Evolutionary conservation across 1,140 invertebrate species (phyloP).

Genomic region (Procambarus virginalis): DNA sequence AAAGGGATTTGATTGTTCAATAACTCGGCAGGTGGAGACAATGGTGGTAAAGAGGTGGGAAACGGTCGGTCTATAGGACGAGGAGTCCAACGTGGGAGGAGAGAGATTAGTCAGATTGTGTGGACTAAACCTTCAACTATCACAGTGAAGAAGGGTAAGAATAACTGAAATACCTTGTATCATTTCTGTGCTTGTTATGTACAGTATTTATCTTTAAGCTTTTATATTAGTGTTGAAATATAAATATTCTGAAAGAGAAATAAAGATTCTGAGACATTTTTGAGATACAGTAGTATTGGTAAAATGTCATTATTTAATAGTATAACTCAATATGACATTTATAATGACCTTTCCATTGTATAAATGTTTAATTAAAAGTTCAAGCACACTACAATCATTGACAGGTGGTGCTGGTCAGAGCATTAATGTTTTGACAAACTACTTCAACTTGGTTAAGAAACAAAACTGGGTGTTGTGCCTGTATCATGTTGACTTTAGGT

Average conservation of each 20-base stretch:
- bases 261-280: too few relatives aligned
- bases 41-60: not conserved
- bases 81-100: conserved; percentile 21
- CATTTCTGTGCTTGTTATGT: too few relatives aligned
- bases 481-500: conserved; percentile 44
- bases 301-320: not conserved
- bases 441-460: conserved; percentile 3
- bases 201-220: too few relatives aligned
- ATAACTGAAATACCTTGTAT: not conserved
- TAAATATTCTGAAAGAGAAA: too few relatives aligned
- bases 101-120: conserved; percentile 26
- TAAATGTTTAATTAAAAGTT: too few relatives aligned
- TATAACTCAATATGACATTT: not conserved
- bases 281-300: too few relatives aligned
- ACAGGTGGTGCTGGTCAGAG: conserved; percentile 7
- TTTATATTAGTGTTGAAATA: too few relatives aligned
- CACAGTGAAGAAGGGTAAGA: conserved; percentile 30
- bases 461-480: conserved; percentile 15
- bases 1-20: not conserved
- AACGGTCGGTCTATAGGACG: conserved; percentile 31
- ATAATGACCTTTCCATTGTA: too few relatives aligned
- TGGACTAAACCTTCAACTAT: conserved; percentile 39
- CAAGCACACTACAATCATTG: not conserved
- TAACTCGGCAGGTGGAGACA: not conserved
- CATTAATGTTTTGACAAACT: not conserved